Evolutionary conservation across 2,113 vertebrate species (phyloP).

Genomic region (Alaudala cheleensis): DNA sequence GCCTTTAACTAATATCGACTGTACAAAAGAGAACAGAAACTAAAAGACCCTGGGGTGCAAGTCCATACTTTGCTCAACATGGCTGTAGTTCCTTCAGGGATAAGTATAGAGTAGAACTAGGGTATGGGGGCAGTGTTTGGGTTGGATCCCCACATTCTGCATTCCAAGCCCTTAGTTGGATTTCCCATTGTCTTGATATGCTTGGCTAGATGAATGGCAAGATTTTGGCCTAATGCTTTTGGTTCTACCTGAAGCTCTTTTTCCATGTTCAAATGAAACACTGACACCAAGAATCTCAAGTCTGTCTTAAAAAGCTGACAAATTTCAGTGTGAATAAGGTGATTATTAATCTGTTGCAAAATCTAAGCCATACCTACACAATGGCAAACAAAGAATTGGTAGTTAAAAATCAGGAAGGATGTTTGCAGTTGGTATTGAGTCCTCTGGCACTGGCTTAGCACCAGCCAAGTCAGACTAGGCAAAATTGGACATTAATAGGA

Average conservation of each 20-base stretch:
- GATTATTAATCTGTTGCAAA: not conserved
- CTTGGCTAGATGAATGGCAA: not conserved
- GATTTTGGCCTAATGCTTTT: not conserved
- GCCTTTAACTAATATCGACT: not conserved
- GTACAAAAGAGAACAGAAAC: not conserved
- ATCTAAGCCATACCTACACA: not conserved
- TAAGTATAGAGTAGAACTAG: not conserved
- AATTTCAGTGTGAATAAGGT: not conserved
- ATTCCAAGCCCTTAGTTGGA: fast-evolving
- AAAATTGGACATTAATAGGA: not conserved
- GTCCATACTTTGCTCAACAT: not conserved
- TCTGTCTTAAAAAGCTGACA: not conserved
- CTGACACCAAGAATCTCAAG: not conserved
- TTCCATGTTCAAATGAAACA: not conserved
- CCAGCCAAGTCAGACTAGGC: not conserved
- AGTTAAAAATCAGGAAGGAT: not conserved
- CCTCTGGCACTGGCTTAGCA: not conserved
- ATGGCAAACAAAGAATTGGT: not conserved
- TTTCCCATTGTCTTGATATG: not conserved
- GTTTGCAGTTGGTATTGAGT: not conserved
- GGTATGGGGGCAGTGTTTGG: not conserved
- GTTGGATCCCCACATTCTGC: not conserved
- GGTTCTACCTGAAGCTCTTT: not conserved
- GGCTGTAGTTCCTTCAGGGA: not conserved
- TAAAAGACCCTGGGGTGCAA: not conserved